Base-by-base conservation (phyloP, 1,140 invertebrate species). In the Pomacea maculata region DNA sequence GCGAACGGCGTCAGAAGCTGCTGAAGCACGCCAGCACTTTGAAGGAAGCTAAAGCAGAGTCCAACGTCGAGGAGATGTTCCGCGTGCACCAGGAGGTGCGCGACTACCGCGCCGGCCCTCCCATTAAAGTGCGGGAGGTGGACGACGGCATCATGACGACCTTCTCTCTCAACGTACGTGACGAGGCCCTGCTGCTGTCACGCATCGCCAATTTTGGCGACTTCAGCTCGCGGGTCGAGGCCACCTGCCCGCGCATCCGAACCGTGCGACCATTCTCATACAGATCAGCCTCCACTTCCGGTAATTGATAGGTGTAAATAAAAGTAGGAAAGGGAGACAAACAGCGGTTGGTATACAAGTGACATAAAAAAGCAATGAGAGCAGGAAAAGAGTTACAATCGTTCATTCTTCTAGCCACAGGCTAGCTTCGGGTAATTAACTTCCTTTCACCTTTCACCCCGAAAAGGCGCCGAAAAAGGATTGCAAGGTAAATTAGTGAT, bases 131-230 rank as follows among this genome's bases (percentile, higher is more conserved):
- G 15, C 57, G 81, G 17, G 87, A 86, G 54, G 61, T 87, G 4
- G 87, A 88, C 70, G 85, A 87, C 54, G 85, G 87, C 11, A 29
- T 84, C 15, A 78, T 86, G 34, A 85, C 87, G 17, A 82, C 86
- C n/a, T 86, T 88, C 65, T 61, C 82, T 8, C 83, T 88, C 73
- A 86, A 84, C 74, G 76, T 82, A 17, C 78, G 83, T 19, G 84
- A 86, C 21, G 86, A 87, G 55, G 65, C 81, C 17, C 80, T 82
- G 8, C 52, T 88, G 29, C 64, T 83, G 19, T 83, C 83, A 15
- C 81, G 83, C 54, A 79, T 88, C 34, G 68, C 75, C 63, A 88
- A 86, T 75, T 88, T 83, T 73, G 87, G 83, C 1, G 85, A 87
- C 63, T 82, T 88, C 9, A 65, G n/a, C 25, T 67, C 83, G 4